Conservation (phyloP, 1,140 invertebrate genomes). For the Glossosoma conforme region DNA sequence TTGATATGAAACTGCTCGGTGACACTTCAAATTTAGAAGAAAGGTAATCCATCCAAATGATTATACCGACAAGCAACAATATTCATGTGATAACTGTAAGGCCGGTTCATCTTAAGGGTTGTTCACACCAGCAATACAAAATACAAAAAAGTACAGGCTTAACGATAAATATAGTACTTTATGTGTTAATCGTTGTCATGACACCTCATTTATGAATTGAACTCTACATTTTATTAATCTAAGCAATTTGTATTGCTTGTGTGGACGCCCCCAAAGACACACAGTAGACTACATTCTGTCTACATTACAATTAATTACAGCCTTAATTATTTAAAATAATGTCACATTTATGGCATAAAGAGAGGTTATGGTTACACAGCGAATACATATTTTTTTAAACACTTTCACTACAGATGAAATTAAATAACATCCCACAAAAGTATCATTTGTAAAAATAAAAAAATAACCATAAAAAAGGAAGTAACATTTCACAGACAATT, state of each 20-base stretch:
- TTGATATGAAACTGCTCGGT: slow-evolving; percentile 11
- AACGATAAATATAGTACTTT: too few species aligned
- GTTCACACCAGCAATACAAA: too few species aligned
- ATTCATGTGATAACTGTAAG: slow-evolving; percentile 8
- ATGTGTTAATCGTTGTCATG: too few species aligned
- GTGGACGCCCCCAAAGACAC: too few species aligned
- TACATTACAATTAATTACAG: too few species aligned
- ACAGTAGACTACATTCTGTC: too few species aligned
- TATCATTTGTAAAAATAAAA: slow-evolving; percentile 24
- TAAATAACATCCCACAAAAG: slow-evolving; percentile 22
- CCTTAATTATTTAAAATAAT: slow-evolving; percentile 14
- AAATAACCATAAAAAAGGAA: slow-evolving; percentile 30
- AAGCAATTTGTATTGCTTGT: too few species aligned
- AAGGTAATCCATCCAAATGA: slow-evolving; percentile 8
- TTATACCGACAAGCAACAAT: slow-evolving; percentile 18
- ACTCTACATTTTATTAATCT: too few species aligned
- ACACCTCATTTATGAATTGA: too few species aligned
- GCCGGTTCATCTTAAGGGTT: too few species aligned
- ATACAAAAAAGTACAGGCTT: too few species aligned
- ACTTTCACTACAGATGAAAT: slow-evolving; percentile 11
- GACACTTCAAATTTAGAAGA: slow-evolving; percentile 8
- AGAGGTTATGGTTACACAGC: slow-evolving; percentile 11
- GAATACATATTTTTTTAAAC: slow-evolving; percentile 13
- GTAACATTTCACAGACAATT: slow-evolving; percentile 30
- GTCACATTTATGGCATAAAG: slow-evolving; percentile 19